Evolutionary conservation across 2,888 invertebrate species (phyloP).

Genomic region (Panzeria rudis): DNA sequence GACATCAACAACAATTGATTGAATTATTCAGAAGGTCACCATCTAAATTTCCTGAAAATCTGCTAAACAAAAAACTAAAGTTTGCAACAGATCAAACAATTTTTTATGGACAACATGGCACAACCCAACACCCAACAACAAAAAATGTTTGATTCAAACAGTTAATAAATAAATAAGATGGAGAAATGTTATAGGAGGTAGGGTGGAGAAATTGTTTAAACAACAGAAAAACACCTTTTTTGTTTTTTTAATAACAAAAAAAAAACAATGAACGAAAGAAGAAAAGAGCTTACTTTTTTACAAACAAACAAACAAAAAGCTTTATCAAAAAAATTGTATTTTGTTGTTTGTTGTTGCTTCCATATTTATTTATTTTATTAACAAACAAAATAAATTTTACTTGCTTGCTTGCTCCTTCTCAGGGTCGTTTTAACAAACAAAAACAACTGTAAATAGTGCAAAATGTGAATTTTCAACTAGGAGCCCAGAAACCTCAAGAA

Average conservation of each 20-base stretch:
- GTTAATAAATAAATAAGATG: constrained; percentile 4
- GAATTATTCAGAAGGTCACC: constrained; percentile 38
- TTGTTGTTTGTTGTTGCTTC: constrained; percentile 6
- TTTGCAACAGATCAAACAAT: constrained; percentile 83
- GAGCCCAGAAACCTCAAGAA: constrained; percentile 75
- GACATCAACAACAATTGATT: constrained; percentile 30
- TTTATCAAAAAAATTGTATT: background rate
- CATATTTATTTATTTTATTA: constrained; percentile 26
- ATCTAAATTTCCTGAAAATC: constrained; percentile 64
- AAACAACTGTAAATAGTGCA: constrained; percentile 78
- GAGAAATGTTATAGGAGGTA: constrained; percentile 30
- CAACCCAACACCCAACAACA: constrained; percentile 69
- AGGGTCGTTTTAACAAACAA: constrained; percentile 68
- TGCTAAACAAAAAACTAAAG: constrained; percentile 82
- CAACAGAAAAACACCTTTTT: background rate
- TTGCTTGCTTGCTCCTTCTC: constrained; percentile 13
- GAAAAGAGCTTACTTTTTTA: background rate
- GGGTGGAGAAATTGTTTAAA: constrained; percentile 52
- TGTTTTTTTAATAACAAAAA: background rate
- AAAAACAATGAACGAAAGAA: background rate
- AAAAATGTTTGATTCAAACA: constrained; percentile 74
- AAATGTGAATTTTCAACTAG: constrained; percentile 81
- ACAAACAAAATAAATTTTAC: constrained; percentile 12
- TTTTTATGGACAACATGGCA: constrained; percentile 75
- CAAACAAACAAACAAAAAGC: background rate